Base-by-base conservation (phyloP, 2,888 invertebrate species). In the Chymomyza caudatula region DNA sequence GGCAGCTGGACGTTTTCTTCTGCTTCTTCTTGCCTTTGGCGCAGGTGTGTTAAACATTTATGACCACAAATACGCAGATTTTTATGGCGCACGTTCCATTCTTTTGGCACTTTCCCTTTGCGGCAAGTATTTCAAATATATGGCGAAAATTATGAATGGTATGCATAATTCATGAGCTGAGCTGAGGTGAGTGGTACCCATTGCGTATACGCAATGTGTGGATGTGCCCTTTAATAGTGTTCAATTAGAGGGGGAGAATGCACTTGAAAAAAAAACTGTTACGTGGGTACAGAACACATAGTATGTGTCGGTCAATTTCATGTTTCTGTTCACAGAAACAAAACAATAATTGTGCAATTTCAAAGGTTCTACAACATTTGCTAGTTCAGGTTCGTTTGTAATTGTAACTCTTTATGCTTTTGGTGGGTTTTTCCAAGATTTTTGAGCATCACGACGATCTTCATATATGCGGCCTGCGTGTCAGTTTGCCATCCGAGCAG, bases 1-100 rank as follows among this genome's bases (percentile, higher is more conserved):
- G 58, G 20, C 52, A 44, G 20, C 67, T 17, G 25, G 6, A 22
- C 49, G 49, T 52, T 63, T 58, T 54, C 52, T 59, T 63, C 20
- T 47, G 51, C 59, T 54, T 56, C n/a, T 58, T 25, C n/a, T 59
- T 20, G 54, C 23, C 17, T 17, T 44, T 47, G 68, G 23, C 79
- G 81, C 82, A 85, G 84, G 84, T 85, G 86, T 77, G 69, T 85
- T 85, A 80, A 82, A 82, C 86, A 84, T 82, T 85, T 85, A 82
- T 85, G 81, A 78, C 71, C 67, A 65, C 60, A 75, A 63, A 67
- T 42, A 58, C 71, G 69, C 65, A 61, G 70, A 69, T 63, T 69
- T 69, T 56, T 20, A 53, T 53, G 19, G 15, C 53, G 11, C 25
- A 23, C 25, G 22, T 47, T n/a, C 15, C 25, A 22, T 20, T 20